Percentiles rank a stretch among this genome's conserved stretches.
Conservation (phyloP, 2,797 vertebrate species). For the Macrochelys suwanniensis region DNA sequence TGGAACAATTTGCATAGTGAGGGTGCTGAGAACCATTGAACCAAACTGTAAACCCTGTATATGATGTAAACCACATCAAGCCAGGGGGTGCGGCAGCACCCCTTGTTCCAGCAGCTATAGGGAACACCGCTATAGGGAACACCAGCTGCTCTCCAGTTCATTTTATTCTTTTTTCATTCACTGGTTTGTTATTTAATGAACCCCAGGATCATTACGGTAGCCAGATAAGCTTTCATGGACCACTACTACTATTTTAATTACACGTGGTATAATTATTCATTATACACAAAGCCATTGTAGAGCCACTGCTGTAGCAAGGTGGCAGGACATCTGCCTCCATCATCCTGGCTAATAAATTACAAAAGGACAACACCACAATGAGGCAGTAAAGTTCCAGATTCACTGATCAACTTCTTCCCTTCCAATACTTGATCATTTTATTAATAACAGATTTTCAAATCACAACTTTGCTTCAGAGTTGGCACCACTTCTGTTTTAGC, state of each 20-base stretch:
- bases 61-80: no score
- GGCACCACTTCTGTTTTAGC: fast-evolving
- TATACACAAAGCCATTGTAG: background rate
- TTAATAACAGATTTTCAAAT: background rate
- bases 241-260: background rate
- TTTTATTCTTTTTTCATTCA: no score
- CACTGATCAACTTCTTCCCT: background rate
- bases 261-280: background rate
- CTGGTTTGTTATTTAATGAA: no score
- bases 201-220: background rate
- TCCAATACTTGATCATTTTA: background rate
- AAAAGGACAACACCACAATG: background rate
- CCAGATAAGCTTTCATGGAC: background rate
- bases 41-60: no score
- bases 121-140: no score
- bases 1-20: no score
- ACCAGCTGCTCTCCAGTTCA: no score
- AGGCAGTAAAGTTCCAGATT: no score
- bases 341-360: background rate
- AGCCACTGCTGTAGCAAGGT: background rate
- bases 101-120: no score
- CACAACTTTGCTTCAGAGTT: background rate
- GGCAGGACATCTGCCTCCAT: background rate
- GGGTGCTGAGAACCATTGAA: no score
- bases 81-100: no score